These are phyloP conservation scores for Sclerurus mexicanus DNA, from an alignment of 2,113 vertebrate species.

Conservation along the genomic window DNA sequence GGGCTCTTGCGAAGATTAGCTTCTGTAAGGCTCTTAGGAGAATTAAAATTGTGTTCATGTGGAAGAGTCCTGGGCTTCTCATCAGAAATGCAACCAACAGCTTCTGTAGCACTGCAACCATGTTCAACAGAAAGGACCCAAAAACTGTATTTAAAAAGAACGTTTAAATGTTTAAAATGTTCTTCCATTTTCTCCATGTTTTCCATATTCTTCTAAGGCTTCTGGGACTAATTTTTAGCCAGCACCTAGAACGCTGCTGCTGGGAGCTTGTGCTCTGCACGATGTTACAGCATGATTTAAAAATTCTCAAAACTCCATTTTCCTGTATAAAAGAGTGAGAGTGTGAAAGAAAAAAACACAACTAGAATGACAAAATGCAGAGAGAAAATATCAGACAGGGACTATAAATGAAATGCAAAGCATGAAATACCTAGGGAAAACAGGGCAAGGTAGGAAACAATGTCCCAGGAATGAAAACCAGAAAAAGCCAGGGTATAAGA, in stretches of 20 bases:
- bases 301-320: background rate
- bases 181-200: too few relatives aligned
- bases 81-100: background rate
- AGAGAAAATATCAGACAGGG: background rate
- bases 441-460: background rate
- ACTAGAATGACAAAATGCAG: background rate
- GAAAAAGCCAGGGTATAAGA: background rate
- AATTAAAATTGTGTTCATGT: background rate
- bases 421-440: background rate
- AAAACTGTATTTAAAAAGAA: background rate
- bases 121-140: background rate
- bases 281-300: background rate
- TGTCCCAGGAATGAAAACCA: slow-evolving; percentile 4
- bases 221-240: background rate
- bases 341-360: background rate
- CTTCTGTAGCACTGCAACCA: background rate
- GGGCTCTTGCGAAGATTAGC: background rate
- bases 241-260: background rate
- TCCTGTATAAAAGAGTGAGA: background rate
- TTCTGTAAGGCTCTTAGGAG: background rate
- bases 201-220: background rate
- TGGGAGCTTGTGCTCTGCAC: background rate
- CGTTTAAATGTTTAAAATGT: too few relatives aligned
- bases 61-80: background rate
- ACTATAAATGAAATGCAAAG: slow-evolving; percentile 1